Evolutionary conservation across 2,797 vertebrate species (phyloP).

Genomic region (Eutrigla gurnardus): DNA sequence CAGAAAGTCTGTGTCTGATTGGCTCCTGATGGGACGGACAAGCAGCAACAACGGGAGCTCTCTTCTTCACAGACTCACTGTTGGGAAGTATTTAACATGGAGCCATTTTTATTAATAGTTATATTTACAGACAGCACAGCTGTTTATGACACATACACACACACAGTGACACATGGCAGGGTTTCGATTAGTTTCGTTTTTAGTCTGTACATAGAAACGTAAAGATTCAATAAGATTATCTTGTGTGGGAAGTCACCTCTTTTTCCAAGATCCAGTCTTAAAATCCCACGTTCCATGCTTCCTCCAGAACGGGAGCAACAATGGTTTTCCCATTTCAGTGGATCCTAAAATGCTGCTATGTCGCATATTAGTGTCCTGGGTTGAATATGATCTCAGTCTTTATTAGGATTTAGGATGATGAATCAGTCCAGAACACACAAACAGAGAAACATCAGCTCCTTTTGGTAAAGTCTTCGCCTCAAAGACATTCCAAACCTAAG

Average conservation of each 20-base stretch:
- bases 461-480: constrained; percentile 2
- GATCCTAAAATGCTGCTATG: background rate
- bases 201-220: constrained; percentile 47
- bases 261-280: constrained; percentile 3
- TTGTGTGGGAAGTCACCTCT: constrained; percentile 36
- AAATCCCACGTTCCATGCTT: constrained; percentile 10
- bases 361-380: constrained; percentile 31
- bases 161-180: constrained; percentile 38
- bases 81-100: constrained; percentile 12
- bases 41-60: too few species aligned
- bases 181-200: constrained; percentile 56
- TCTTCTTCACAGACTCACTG: background rate
- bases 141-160: constrained; percentile 67
- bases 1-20: constrained; percentile 58
- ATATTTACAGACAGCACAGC: constrained; percentile 81
- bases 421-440: constrained; percentile 32
- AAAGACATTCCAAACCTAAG: constrained; percentile 4
- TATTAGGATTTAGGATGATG: background rate
- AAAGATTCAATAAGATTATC: constrained; percentile 39
- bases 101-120: constrained; percentile 72
- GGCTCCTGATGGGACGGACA: constrained; percentile 15
- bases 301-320: constrained; percentile 12
- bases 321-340: constrained; percentile 11
- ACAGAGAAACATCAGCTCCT: constrained; percentile 2
- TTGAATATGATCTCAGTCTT: constrained; percentile 10